Conservation (phyloP, 2,888 invertebrate genomes). For the Zele albiditarsus region DNA sequence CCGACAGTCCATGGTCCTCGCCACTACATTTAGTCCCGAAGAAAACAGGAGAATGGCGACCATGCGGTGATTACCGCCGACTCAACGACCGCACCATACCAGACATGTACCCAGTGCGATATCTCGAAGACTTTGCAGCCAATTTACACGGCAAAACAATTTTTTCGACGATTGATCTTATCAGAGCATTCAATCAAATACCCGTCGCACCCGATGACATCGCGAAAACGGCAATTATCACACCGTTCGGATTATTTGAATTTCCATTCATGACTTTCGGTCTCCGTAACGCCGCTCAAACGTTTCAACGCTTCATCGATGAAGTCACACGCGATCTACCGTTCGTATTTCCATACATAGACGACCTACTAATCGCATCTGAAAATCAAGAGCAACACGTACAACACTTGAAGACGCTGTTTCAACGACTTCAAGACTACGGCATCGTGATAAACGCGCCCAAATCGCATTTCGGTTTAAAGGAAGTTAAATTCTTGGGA, state of each 20-base stretch:
- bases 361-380: slow-evolving; percentile 37
- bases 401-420: slow-evolving; percentile 22
- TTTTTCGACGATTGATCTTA: slow-evolving; percentile 43
- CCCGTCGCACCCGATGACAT: slow-evolving; percentile 37
- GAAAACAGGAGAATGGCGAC: slow-evolving; percentile 59
- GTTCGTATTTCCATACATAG: slow-evolving; percentile 56
- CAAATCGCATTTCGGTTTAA: no score
- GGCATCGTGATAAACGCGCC: slow-evolving; percentile 35
- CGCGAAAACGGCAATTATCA: slow-evolving; percentile 38
- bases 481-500: no score
- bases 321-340: slow-evolving; percentile 6
- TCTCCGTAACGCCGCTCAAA: no score
- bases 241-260: no score
- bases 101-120: no score
- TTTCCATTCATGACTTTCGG: no score
- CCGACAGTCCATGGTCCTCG: slow-evolving; percentile 65
- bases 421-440: slow-evolving; percentile 22
- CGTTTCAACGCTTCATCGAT: no score
- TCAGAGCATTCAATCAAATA: slow-evolving; percentile 44
- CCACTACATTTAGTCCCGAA: slow-evolving; percentile 65
- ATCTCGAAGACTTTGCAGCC: no score
- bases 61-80: slow-evolving; percentile 66
- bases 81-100: slow-evolving; percentile 43
- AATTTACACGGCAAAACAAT: no score
- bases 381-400: no score